Evolutionary conservation across 1,140 invertebrate genomes (phyloP).

Genomic region (Heliconius hewitsoni): DNA sequence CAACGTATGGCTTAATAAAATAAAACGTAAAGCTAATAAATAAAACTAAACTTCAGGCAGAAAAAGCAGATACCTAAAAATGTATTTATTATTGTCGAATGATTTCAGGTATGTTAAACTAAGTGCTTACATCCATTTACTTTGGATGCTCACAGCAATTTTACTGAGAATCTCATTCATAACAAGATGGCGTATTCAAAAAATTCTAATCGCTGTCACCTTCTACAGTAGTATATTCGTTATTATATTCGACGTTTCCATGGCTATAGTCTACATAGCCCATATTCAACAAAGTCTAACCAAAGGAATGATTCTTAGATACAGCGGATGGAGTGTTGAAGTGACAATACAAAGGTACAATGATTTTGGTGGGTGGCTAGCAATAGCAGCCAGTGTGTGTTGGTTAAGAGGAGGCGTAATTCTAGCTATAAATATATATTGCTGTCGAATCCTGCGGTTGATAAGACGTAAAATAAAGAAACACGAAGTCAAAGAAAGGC

Average conservation of each 20-base stretch:
- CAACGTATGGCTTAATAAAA: background rate
- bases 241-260: constrained; percentile 61
- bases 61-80: background rate
- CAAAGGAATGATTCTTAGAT: constrained; percentile 67
- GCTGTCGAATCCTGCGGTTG: constrained; percentile 45
- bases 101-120: constrained; percentile 58
- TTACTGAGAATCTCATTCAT: constrained; percentile 38
- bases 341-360: constrained; percentile 51
- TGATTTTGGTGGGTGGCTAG: constrained; percentile 66
- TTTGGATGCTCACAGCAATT: constrained; percentile 58
- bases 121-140: constrained; percentile 53
- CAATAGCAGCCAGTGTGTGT: constrained; percentile 49
- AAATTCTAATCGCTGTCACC: constrained; percentile 44
- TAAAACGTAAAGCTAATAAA: no score
- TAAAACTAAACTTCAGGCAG: no score
- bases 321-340: constrained; percentile 67
- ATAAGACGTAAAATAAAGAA: constrained; percentile 49
- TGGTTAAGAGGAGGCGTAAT: constrained; percentile 63
- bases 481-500: constrained; percentile 50
- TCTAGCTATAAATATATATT: constrained; percentile 57
- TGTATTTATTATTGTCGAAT: background rate
- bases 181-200: constrained; percentile 41
- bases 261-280: constrained; percentile 65
- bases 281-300: constrained; percentile 69
- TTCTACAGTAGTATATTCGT: constrained; percentile 51